These are phyloP conservation scores for Deroplatys truncata DNA, from an alignment of 2,888 invertebrate genomes.

Conservation along the genomic window DNA sequence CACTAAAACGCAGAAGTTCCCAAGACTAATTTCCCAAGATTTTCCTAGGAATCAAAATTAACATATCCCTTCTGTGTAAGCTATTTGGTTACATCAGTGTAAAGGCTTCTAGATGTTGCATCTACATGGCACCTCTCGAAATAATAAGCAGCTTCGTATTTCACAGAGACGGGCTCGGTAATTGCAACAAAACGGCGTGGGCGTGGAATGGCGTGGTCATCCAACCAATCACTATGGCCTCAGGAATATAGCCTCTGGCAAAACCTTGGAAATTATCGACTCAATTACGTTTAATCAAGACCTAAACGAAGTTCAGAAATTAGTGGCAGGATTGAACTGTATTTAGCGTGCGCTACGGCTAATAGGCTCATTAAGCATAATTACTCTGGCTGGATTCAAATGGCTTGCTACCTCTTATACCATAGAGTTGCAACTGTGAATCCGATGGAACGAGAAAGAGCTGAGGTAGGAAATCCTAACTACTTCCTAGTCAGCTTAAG, in stretches of 20 bases:
- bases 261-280: constrained; percentile 17
- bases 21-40: too few relatives aligned
- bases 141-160: not conserved
- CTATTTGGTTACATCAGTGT: too few relatives aligned
- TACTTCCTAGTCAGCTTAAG: not conserved
- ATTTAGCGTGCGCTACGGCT: constrained; percentile 4
- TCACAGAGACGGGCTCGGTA: not conserved
- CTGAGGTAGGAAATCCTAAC: not conserved
- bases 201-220: not conserved
- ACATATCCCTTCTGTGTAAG: too few relatives aligned
- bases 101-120: not conserved
- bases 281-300: constrained; percentile 24
- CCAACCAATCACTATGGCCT: not conserved
- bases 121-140: not conserved
- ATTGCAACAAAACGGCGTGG: not conserved
- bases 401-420: not conserved
- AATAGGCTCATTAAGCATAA: constrained; percentile 22
- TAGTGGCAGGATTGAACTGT: constrained; percentile 21
- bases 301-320: constrained; percentile 21
- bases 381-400: not conserved
- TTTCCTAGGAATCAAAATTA: too few relatives aligned
- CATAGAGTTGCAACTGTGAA: not conserved
- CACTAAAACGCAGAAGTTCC: too few relatives aligned
- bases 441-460: not conserved
- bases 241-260: not conserved